These are phyloP conservation scores for Gobius niger DNA, from an alignment of 2,113 vertebrate species.

Conservation along the genomic window DNA sequence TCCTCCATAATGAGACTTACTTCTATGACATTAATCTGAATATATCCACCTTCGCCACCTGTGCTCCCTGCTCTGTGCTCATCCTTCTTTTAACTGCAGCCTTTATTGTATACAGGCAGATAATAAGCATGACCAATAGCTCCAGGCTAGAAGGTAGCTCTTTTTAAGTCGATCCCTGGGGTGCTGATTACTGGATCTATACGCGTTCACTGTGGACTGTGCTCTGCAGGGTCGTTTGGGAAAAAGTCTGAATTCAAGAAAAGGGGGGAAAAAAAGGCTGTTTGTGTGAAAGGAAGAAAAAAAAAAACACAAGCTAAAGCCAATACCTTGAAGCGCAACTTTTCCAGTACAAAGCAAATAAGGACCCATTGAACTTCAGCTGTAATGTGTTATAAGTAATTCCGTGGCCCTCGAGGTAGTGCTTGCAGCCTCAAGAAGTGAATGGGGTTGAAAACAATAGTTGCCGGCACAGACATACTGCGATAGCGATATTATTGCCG, in stretches of 20 bases:
- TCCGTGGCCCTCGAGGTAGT: no score
- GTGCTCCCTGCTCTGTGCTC: background rate
- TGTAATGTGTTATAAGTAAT: no score
- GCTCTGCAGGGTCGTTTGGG: background rate
- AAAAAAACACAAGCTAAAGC: background rate
- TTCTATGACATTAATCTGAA: background rate
- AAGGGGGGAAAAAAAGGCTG: background rate
- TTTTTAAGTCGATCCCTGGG: background rate
- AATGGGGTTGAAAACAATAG: no score
- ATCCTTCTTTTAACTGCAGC: background rate
- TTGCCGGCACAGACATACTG: no score
- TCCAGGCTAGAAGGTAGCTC: background rate
- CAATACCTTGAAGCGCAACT: no score
- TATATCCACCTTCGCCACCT: background rate
- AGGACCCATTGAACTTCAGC: no score
- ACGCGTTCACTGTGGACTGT: background rate
- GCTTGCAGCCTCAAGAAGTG: no score
- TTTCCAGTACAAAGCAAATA: no score
- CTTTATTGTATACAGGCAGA: background rate
- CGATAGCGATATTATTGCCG: no score
- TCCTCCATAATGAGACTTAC: background rate
- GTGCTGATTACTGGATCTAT: slow-evolving; percentile 5
- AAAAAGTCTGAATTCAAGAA: background rate
- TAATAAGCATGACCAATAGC: slow-evolving; percentile 5
- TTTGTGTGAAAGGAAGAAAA: background rate